Evolutionary conservation across 2,888 invertebrate species (phyloP).

Genomic region (Lobophora halterata): DNA sequence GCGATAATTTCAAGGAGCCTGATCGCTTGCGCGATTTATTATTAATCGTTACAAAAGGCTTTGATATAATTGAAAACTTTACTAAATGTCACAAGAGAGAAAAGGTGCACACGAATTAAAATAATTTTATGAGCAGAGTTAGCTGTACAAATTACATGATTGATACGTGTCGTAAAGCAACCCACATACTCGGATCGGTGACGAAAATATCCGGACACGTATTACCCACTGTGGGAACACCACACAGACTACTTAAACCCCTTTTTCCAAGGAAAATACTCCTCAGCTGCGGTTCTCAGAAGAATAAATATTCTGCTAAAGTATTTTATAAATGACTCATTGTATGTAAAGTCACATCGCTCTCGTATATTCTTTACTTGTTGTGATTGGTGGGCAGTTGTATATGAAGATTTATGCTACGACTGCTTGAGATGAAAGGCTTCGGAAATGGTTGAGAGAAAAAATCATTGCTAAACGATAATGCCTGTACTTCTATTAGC

Average conservation of each 20-base stretch:
- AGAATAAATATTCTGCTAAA: slow-evolving; percentile 20
- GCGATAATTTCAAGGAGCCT: too few relatives aligned
- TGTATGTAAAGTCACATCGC: slow-evolving; percentile 1
- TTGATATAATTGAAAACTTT: too few relatives aligned
- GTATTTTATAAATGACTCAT: slow-evolving; percentile 18
- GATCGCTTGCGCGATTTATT: too few relatives aligned
- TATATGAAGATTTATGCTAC: slow-evolving; percentile 14
- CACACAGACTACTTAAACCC: slow-evolving; percentile 38
- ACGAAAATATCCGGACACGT: slow-evolving; percentile 53
- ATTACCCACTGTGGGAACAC: slow-evolving; percentile 29
- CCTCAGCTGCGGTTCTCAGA: slow-evolving; percentile 36
- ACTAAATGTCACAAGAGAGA: too few relatives aligned
- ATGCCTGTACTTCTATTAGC: too few relatives aligned
- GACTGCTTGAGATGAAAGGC: slow-evolving; percentile 21
- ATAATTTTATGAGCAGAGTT: slow-evolving; percentile 35
- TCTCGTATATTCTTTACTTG: neutral
- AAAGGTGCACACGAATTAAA: too few relatives aligned
- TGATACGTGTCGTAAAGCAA: slow-evolving; percentile 45
- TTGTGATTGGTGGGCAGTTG: too few relatives aligned
- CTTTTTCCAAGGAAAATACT: slow-evolving; percentile 42
- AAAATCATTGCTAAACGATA: too few relatives aligned
- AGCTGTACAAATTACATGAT: slow-evolving; percentile 37
- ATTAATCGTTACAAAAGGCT: too few relatives aligned
- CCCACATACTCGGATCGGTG: slow-evolving; percentile 45
- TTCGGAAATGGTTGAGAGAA: too few relatives aligned